These are phyloP conservation scores for Rhogogaster chlorosoma DNA, from an alignment of 2,888 invertebrate species.

Conservation along the genomic window DNA sequence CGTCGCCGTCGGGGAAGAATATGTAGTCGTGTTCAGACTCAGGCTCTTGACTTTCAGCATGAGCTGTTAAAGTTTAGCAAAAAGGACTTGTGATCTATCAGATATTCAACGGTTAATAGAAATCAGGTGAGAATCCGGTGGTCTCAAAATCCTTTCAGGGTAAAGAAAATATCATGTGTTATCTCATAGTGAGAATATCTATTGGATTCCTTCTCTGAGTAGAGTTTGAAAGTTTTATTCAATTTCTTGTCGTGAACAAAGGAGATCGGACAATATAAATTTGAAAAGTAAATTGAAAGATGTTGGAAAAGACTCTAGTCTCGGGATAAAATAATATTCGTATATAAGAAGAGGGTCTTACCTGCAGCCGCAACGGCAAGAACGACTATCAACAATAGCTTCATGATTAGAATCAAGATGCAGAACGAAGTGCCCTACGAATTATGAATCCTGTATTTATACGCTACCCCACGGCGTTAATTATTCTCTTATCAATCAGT, in stretches of 20 bases:
- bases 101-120: not conserved
- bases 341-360: not conserved
- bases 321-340: not conserved
- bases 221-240: not conserved
- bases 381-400: not conserved
- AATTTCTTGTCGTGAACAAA: not conserved
- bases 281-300: not conserved
- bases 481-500: not conserved
- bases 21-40: slow-evolving; percentile 70
- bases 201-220: not conserved
- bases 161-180: not conserved
- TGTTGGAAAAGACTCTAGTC: not conserved
- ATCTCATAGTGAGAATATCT: not conserved
- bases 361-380: slow-evolving; percentile 7
- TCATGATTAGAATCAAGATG: not conserved
- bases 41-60: not conserved
- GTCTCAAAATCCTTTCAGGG: not conserved
- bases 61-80: slow-evolving; percentile 21
- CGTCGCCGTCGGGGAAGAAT: slow-evolving; percentile 78
- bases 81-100: not conserved
- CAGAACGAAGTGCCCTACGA: not conserved
- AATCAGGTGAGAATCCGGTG: not conserved
- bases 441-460: not conserved
- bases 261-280: not conserved
- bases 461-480: not conserved